phyloP scores from a whole-genome alignment of 2,113 vertebrate species.

The Eudyptes chrysolophus region DNA sequence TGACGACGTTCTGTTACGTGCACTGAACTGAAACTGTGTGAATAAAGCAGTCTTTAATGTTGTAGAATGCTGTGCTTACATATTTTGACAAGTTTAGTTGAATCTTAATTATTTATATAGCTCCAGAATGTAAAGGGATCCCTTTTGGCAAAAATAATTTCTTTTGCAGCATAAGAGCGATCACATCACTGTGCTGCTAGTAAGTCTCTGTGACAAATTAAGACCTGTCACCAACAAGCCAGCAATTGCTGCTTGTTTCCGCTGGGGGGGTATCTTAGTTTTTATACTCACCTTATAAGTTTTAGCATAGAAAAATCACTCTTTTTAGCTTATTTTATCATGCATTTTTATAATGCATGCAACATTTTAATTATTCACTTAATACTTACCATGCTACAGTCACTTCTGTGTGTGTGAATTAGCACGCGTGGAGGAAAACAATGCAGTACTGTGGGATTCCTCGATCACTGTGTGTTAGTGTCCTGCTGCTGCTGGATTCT shows the following conservation, averaged over 20 bases:
- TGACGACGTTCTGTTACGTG: fast-evolving
- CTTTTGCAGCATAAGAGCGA: background rate
- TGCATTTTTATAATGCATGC: background rate
- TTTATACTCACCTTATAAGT: background rate
- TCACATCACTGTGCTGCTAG: background rate
- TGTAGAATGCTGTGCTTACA: background rate
- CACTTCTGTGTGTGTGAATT: background rate
- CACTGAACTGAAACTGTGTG: background rate
- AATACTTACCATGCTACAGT: background rate
- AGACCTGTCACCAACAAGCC: background rate
- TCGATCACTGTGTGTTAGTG: background rate
- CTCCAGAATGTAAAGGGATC: background rate
- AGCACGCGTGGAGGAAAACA: fast-evolving
- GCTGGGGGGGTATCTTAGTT: background rate
- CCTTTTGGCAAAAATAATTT: background rate
- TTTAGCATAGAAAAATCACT: background rate
- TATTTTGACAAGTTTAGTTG: background rate
- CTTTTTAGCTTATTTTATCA: background rate
- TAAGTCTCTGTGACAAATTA: background rate
- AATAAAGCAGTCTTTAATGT: background rate
- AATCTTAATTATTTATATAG: background rate
- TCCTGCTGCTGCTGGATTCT: background rate
- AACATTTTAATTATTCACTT: background rate
- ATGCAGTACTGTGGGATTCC: background rate
- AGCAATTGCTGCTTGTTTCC: conserved; percentile 19